Percentiles rank a stretch among this genome's conserved stretches.
Evolutionary conservation across 1,140 invertebrate species (phyloP).

Genomic region (Zaprionus capensis): DNA sequence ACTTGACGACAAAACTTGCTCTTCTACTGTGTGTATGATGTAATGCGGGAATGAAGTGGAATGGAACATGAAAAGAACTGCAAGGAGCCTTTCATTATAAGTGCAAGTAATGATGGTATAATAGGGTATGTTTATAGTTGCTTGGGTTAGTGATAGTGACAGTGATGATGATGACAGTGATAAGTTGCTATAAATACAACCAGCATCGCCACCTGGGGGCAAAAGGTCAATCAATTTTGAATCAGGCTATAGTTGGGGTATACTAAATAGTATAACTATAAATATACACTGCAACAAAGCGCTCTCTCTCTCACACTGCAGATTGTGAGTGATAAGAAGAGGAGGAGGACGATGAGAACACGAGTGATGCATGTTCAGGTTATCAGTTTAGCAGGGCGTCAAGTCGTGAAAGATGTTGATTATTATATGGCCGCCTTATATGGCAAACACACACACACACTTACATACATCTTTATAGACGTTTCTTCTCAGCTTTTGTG

Average conservation of each 20-base stretch:
- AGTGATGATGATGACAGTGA: neutral
- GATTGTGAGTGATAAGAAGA: constrained; percentile 57
- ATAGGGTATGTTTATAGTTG: neutral
- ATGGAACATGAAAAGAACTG: neutral
- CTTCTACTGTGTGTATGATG: neutral
- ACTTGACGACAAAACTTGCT: too few relatives aligned
- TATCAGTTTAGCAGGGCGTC: constrained; percentile 41
- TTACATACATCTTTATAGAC: constrained; percentile 5
- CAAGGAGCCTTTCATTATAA: too few relatives aligned
- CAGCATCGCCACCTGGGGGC: neutral
- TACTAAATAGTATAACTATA: neutral
- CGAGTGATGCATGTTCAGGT: constrained; percentile 38
- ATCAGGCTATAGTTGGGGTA: neutral
- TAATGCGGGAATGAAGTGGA: constrained; percentile 11
- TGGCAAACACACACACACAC: neutral
- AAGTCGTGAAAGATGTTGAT: constrained; percentile 49
- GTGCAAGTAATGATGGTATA: neutral
- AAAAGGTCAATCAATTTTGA: neutral
- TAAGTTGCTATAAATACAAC: neutral
- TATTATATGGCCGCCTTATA: constrained; percentile 40
- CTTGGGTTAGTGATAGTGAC: neutral
- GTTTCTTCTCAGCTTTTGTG: constrained; percentile 15
- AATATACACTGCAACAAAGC: constrained; percentile 9
- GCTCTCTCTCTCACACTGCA: neutral
- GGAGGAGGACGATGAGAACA: constrained; percentile 8